Percentiles rank a stretch among this genome's conserved stretches.
Evolutionary conservation across 1,140 invertebrate genomes (phyloP).

Genomic region (Plectus sambesii): DNA sequence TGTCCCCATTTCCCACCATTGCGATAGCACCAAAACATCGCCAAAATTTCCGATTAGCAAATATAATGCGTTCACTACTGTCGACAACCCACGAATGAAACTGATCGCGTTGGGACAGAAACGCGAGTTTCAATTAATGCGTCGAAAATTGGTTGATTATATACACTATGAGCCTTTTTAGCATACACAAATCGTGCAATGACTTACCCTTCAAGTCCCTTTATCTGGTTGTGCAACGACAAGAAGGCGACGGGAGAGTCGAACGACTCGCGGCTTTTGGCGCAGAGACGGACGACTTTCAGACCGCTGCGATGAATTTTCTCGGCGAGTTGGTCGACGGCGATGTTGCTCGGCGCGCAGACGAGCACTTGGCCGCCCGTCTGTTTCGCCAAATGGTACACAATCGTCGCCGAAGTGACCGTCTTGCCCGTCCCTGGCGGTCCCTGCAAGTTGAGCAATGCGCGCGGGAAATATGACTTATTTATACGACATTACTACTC

Average conservation of each 20-base stretch:
- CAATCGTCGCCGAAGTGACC: constrained; percentile 96
- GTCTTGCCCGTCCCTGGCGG: constrained; percentile 92
- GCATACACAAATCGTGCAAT: too few relatives aligned
- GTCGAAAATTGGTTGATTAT: too few relatives aligned
- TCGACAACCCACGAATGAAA: too few relatives aligned
- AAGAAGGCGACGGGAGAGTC: constrained; percentile 94
- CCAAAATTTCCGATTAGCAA: too few relatives aligned
- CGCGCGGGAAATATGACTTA: neutral
- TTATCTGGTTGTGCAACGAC: constrained; percentile 90
- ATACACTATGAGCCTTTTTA: too few relatives aligned
- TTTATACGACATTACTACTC: neutral
- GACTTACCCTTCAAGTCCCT: constrained; percentile 66
- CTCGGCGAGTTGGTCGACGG: constrained; percentile 95
- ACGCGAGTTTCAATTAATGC: too few relatives aligned
- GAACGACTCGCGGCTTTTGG: constrained; percentile 93
- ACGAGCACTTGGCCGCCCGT: constrained; percentile 81
- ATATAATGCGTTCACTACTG: too few relatives aligned
- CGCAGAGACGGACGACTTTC: constrained; percentile 87
- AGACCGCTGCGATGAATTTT: constrained; percentile 95
- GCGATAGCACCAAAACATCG: too few relatives aligned
- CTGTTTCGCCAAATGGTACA: constrained; percentile 92
- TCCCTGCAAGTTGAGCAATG: constrained; percentile 47
- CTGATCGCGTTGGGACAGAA: too few relatives aligned
- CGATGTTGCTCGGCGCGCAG: constrained; percentile 96
- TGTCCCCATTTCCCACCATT: too few relatives aligned